Evolutionary conservation across 2,797 vertebrate genomes (phyloP).

Genomic region (Enteromius treurensis): DNA sequence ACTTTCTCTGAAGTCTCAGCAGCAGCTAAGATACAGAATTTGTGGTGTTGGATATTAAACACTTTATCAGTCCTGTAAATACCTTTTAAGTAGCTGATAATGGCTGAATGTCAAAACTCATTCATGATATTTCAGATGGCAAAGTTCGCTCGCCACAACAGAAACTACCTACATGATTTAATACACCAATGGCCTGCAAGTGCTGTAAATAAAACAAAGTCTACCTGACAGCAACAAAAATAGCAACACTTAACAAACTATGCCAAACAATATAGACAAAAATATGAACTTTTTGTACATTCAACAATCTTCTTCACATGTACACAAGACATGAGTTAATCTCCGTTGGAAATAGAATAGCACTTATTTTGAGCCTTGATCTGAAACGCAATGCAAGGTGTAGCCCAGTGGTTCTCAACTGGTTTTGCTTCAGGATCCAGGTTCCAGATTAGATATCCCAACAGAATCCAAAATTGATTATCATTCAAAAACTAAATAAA

Average conservation of each 20-base stretch:
- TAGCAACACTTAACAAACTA: conserved; percentile 25
- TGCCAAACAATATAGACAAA: conserved; percentile 24
- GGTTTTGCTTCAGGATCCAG: conserved; percentile 6
- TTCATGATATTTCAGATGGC: background rate
- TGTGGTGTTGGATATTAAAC: background rate
- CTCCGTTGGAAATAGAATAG: conserved; percentile 32
- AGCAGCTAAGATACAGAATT: conserved; percentile 10
- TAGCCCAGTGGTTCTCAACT: conserved; percentile 21
- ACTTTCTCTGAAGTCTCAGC: background rate
- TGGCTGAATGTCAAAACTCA: conserved; percentile 9
- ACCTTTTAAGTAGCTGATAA: background rate
- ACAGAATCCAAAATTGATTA: background rate
- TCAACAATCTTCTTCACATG: conserved; percentile 49
- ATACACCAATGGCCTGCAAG: conserved; percentile 11
- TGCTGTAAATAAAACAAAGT: background rate
- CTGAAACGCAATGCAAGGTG: background rate
- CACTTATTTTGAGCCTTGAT: conserved; percentile 36
- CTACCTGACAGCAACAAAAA: conserved; percentile 2
- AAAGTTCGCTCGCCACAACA: conserved; percentile 1
- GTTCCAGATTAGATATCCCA: background rate
- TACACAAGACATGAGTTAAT: conserved; percentile 37
- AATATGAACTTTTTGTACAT: conserved; percentile 45
- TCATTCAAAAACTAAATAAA: conserved; percentile 4
- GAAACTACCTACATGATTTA: conserved; percentile 14
- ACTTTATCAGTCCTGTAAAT: conserved; percentile 12